phyloP scores from a whole-genome alignment of 1,140 invertebrate genomes.

The Camponotus floridanus region DNA sequence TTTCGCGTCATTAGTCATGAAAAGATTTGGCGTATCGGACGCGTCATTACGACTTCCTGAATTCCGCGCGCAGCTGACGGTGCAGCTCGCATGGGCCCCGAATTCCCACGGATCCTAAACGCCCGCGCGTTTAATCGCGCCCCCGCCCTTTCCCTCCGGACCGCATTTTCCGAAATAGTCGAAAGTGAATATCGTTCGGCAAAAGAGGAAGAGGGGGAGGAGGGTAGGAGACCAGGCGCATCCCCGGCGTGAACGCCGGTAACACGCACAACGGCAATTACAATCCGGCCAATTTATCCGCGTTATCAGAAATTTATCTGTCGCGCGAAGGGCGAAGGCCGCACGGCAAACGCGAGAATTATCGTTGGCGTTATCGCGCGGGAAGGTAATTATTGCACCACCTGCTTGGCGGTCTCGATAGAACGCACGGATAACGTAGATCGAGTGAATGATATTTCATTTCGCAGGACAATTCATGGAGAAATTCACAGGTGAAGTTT shows the following conservation, averaged over 20 bases:
- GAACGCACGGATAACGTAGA: constrained; percentile 31
- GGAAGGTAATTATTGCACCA: constrained; percentile 74
- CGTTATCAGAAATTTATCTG: constrained; percentile 83
- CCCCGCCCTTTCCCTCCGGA: constrained; percentile 23
- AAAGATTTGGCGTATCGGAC: constrained; percentile 69
- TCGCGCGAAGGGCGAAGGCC: constrained; percentile 69
- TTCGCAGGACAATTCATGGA: background rate
- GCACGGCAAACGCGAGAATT: constrained; percentile 66
- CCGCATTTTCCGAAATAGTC: constrained; percentile 7
- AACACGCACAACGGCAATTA: constrained; percentile 86
- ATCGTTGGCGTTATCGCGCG: constrained; percentile 68
- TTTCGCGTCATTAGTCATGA: constrained; percentile 75
- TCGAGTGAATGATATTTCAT: constrained; percentile 43
- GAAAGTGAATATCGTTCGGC: constrained; percentile 66
- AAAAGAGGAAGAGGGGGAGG: background rate
- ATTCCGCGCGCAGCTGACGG: constrained; percentile 74
- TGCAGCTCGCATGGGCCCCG: constrained; percentile 18
- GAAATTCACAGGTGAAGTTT: background rate
- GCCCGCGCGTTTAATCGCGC: constrained; percentile 69
- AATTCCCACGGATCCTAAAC: constrained; percentile 78
- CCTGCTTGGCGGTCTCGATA: constrained; percentile 70
- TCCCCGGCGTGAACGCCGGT: constrained; percentile 53
- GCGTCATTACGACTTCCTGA: constrained; percentile 76
- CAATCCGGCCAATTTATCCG: constrained; percentile 83
- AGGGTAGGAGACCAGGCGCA: constrained; percentile 30